Evolutionary conservation across 2,113 vertebrate species (phyloP).

Genomic region (Corythornis madagascariensis): DNA sequence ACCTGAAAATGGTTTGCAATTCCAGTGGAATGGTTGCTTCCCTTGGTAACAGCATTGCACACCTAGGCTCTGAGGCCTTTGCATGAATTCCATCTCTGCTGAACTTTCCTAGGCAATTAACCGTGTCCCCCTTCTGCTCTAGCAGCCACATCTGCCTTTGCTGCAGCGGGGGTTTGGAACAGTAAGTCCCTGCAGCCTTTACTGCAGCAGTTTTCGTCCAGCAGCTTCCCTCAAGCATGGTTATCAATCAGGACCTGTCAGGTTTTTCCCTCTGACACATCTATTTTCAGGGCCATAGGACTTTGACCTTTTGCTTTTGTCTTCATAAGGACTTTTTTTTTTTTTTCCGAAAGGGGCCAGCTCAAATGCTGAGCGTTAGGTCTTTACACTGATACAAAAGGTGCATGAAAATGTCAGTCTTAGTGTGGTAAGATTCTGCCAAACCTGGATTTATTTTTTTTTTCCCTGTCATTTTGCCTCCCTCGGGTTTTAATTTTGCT

Average conservation of each 20-base stretch:
- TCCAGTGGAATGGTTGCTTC: constrained; percentile 33
- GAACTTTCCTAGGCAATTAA: constrained; percentile 71
- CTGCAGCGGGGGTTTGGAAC: constrained; percentile 19
- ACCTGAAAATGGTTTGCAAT: constrained; percentile 65
- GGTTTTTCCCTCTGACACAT: constrained; percentile 24
- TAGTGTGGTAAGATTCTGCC: neutral
- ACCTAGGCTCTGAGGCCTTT: constrained; percentile 42
- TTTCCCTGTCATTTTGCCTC: neutral
- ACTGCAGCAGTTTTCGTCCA: constrained; percentile 34
- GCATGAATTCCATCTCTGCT: constrained; percentile 67
- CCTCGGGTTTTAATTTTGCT: neutral
- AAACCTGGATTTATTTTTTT: constrained; percentile 15
- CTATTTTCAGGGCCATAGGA: constrained; percentile 47
- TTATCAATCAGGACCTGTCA: constrained; percentile 65
- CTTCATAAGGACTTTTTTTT: constrained; percentile 27
- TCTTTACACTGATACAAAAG: neutral
- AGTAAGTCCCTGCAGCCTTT: constrained; percentile 42
- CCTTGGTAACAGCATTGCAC: constrained; percentile 40
- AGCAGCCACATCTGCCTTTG: constrained; percentile 55
- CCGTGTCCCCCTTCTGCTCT: constrained; percentile 49
- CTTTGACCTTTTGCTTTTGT: constrained; percentile 46
- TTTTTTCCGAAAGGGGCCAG: neutral
- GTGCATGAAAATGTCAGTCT: constrained; percentile 2
- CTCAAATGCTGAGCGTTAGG: neutral
- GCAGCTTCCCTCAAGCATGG: constrained; percentile 32